Evolutionary conservation across 2,888 invertebrate species (phyloP).

Genomic region (Synanthedon myopaeformis): DNA sequence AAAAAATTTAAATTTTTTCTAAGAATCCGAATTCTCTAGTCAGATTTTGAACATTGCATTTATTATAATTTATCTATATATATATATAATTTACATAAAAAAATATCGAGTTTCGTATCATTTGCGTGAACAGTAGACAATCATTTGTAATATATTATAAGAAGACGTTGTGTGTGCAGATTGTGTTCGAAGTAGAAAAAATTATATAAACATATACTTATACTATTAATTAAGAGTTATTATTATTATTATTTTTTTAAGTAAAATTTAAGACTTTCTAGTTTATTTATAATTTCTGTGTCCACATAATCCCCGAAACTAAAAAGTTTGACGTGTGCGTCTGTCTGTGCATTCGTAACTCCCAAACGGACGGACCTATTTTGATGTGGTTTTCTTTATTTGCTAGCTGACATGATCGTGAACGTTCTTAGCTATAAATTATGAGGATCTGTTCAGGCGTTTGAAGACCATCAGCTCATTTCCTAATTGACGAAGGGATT

Average conservation of each 20-base stretch:
- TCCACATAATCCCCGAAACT: too few relatives aligned
- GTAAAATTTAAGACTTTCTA: too few relatives aligned
- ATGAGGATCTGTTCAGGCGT: too few relatives aligned
- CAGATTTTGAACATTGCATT: conserved; percentile 52
- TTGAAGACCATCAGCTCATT: too few relatives aligned
- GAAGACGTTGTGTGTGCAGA: not conserved
- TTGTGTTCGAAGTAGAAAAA: not conserved
- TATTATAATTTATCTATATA: conserved; percentile 51
- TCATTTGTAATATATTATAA: conserved; percentile 16
- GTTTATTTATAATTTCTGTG: too few relatives aligned
- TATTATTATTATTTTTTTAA: not conserved
- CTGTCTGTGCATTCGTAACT: too few relatives aligned
- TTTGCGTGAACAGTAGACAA: conserved; percentile 46
- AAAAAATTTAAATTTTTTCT: not conserved
- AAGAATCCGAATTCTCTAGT: conserved; percentile 55
- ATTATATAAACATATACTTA: not conserved
- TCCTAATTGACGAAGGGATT: too few relatives aligned
- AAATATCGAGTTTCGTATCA: conserved; percentile 33
- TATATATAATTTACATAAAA: not conserved
- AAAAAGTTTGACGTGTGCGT: too few relatives aligned
- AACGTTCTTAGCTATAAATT: too few relatives aligned
- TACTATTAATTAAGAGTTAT: not conserved
- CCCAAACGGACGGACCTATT: too few relatives aligned
- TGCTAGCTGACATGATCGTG: too few relatives aligned
- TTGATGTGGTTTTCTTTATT: too few relatives aligned